These are phyloP conservation scores for Antechinus flavipes DNA, from an alignment of 2,113 vertebrate genomes.

Conservation along the genomic window DNA sequence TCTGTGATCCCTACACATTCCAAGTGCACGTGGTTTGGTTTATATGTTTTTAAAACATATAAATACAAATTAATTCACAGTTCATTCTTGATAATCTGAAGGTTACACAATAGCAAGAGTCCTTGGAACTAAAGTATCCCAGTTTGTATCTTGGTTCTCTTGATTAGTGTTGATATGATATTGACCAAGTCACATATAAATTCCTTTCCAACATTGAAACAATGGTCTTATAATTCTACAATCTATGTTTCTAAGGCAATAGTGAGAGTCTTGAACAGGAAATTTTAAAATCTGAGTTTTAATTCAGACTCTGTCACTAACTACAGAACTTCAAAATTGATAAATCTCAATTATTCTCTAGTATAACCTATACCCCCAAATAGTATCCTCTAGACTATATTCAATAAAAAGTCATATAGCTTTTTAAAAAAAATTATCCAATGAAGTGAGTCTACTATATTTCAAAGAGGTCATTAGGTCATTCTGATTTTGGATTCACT, in stretches of 20 bases:
- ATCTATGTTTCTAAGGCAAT: not conserved
- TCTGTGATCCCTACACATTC: not conserved
- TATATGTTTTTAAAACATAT: not conserved
- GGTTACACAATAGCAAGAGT: not conserved
- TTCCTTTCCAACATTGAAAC: not conserved
- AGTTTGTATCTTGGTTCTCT: not conserved
- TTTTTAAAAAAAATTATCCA: not conserved
- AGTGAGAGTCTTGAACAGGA: not conserved
- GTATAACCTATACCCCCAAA: not conserved
- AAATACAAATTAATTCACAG: not conserved
- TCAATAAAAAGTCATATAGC: not conserved
- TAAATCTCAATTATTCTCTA: not conserved
- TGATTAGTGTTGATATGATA: not conserved
- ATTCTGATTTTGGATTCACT: not conserved
- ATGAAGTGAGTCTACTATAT: not conserved
- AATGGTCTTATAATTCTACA: not conserved
- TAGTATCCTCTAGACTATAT: not conserved
- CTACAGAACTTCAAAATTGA: not conserved
- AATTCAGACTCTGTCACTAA: not conserved
- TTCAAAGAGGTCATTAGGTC: not conserved
- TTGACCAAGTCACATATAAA: not conserved
- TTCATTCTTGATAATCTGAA: not conserved
- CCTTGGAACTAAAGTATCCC: not conserved
- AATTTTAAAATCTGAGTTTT: not conserved
- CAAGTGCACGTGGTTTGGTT: not conserved